Base-by-base conservation (phyloP, 2,797 vertebrate species). In the Epinephelus coioides region DNA sequence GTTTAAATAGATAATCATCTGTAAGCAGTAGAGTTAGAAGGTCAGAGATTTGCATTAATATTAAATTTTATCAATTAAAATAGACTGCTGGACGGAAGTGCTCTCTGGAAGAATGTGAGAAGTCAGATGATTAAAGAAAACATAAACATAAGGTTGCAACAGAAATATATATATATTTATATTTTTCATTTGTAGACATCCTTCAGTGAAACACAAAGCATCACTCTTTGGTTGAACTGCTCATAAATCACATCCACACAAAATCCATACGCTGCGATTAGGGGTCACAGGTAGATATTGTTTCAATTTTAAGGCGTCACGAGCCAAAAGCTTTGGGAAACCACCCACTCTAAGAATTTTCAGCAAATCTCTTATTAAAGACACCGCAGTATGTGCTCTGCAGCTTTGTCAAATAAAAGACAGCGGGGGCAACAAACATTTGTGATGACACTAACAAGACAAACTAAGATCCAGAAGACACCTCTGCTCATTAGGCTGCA, bases 401-500 rank as follows among this genome's bases (percentile, higher is more conserved):
- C 44, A 64, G 25, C 62, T 65, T 21, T 56, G 62, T 72, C 59
- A 56, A 63, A 77, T 69, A 19, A 59, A 71, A 81, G 43, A 5
- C 46, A 73, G 55, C 5, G 15, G 54, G 54, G 60, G 38, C 56
- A 74, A 63, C 25, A 66, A 70, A 60, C 65, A 51, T 44, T 25
- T 59, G 40, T 57, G 77, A 70, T 74, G 73, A 85, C 73, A 59
- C 67, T 44, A 19, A 66, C 34, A 61, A 17, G 62, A 53, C 54
- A 82, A 62, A 54, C 14, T 50, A 34, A 74, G 77, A 82, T 46
- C 46, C 51, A 46, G 43, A 21, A 55, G 64, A 71, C 69, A 79
- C 60, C 70, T 78, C 70, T 61, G 50, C 78, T 88, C 69, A 83
- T 87, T 86, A 82, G 62, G 43, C 85, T 82, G 75, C 78, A 47